Evolutionary conservation across 2,797 vertebrate genomes (phyloP).

Genomic region (Danio aesculapii): DNA sequence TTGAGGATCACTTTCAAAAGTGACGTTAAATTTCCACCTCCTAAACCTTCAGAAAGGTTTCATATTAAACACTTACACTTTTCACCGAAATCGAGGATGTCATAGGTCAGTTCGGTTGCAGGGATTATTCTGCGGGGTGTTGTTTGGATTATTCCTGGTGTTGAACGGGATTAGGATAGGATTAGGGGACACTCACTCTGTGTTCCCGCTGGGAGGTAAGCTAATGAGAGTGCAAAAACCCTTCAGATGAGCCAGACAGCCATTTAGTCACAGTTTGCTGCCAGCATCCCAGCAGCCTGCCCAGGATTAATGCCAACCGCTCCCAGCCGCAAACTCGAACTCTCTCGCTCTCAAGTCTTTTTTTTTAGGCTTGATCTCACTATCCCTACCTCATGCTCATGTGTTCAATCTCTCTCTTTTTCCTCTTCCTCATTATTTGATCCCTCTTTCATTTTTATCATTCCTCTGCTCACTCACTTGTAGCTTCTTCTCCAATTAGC

Average conservation of each 20-base stretch:
- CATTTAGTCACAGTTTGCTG: conserved; percentile 61
- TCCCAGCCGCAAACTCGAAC: conserved; percentile 52
- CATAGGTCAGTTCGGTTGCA: conserved; percentile 64
- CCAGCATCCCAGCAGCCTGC: conserved; percentile 44
- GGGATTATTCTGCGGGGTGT: conserved; percentile 73
- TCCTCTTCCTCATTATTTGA: conserved; percentile 25
- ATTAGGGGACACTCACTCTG: conserved; percentile 70
- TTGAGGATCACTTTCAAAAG: conserved; percentile 36
- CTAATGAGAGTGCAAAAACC: conserved; percentile 70
- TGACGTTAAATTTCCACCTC: not conserved
- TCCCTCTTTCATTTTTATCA: conserved; percentile 48
- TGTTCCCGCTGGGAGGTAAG: conserved; percentile 63
- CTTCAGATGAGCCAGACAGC: conserved; percentile 60
- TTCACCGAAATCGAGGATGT: conserved; percentile 43
- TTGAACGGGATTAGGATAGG: conserved; percentile 72
- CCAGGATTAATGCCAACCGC: conserved; percentile 68
- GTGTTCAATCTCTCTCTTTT: conserved; percentile 54
- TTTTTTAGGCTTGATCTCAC: conserved; percentile 55
- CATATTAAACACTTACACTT: conserved; percentile 27
- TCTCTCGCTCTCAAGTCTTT: conserved; percentile 54
- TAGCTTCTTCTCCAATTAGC: conserved; percentile 33
- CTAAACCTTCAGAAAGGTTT: conserved; percentile 23
- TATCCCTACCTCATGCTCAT: conserved; percentile 46
- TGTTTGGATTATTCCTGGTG: conserved; percentile 71
- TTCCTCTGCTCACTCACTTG: conserved; percentile 28